A percentile compares a stretch with the other conserved stretches of the same genome.
phyloP scores from a whole-genome alignment of 1,140 invertebrate genomes.

The Centruroides sculpturatus region DNA sequence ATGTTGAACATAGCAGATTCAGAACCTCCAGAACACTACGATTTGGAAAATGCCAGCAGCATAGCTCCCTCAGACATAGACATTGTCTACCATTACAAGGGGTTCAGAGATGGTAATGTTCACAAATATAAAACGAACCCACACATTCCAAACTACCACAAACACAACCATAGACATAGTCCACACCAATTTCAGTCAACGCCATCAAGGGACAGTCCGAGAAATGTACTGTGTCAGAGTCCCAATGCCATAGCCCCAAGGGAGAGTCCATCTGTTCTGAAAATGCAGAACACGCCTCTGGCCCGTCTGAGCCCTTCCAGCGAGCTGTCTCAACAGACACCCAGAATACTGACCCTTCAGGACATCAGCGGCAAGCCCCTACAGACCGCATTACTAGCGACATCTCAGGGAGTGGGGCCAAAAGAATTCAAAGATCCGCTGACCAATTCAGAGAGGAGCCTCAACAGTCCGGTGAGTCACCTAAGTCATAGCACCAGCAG shows the following conservation, averaged over 20 bases:
- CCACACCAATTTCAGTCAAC: constrained; percentile 36
- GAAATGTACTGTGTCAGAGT: constrained; percentile 22
- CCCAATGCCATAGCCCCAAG: constrained; percentile 31
- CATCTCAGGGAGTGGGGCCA: constrained; percentile 44
- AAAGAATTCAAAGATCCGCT: constrained; percentile 25
- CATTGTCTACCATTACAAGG: constrained; percentile 92
- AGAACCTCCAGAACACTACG: constrained; percentile 87
- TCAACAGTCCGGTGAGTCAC: constrained; percentile 78
- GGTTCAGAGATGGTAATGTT: constrained; percentile 61
- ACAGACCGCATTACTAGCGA: constrained; percentile 71
- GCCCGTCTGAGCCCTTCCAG: constrained; percentile 79
- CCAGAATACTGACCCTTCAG: constrained; percentile 75
- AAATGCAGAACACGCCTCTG: constrained; percentile 66
- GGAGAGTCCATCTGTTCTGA: constrained; percentile 31
- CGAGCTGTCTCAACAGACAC: constrained; percentile 76
- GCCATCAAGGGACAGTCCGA: constrained; percentile 38
- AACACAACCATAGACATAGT: constrained; percentile 26
- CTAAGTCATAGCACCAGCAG: constrained; percentile 56
- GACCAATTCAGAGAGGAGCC: constrained; percentile 73
- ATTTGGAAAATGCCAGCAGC: constrained; percentile 90
- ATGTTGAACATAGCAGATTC: constrained; percentile 46
- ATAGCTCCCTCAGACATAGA: constrained; percentile 95
- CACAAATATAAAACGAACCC: constrained; percentile 54
- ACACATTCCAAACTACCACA: constrained; percentile 25
- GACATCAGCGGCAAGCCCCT: constrained; percentile 84